Percentiles rank a stretch among this genome's conserved stretches.
These are phyloP conservation scores for Notocelia uddmanniana DNA, from an alignment of 2,888 invertebrate species.

Conservation along the genomic window DNA sequence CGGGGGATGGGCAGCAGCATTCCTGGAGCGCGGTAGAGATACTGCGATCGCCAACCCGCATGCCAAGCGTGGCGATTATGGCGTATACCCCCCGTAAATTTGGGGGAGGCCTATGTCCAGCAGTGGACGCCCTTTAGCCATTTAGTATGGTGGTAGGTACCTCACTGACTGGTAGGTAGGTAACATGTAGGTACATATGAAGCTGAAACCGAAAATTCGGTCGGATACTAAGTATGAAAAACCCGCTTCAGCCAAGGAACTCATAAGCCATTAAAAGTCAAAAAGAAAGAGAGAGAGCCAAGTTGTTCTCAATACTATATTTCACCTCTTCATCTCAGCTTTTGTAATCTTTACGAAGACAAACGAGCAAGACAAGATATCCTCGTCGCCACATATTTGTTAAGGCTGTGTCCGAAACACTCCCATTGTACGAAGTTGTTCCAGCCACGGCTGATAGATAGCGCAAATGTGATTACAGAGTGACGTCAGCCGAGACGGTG, in stretches of 20 bases:
- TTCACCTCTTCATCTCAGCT: background rate
- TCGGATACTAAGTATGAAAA: too few relatives aligned
- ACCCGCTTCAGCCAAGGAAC: background rate
- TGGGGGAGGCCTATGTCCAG: too few relatives aligned
- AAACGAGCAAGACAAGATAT: slow-evolving; percentile 4
- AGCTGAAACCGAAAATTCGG: too few relatives aligned
- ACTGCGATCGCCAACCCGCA: too few relatives aligned
- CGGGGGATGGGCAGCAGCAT: too few relatives aligned
- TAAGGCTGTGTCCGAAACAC: slow-evolving; percentile 18
- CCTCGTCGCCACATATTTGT: slow-evolving; percentile 11
- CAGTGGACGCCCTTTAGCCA: too few relatives aligned
- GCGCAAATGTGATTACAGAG: slow-evolving; percentile 20
- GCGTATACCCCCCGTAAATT: too few relatives aligned
- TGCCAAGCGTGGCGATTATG: too few relatives aligned
- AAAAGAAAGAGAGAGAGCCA: background rate
- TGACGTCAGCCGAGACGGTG: slow-evolving; percentile 15
- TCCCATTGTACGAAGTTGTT: slow-evolving; percentile 10
- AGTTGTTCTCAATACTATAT: background rate
- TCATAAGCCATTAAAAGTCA: background rate
- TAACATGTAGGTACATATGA: too few relatives aligned
- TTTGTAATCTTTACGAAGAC: background rate
- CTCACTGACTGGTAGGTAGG: too few relatives aligned
- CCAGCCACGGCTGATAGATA: slow-evolving; percentile 13
- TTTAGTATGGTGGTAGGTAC: too few relatives aligned
- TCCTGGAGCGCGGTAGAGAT: too few relatives aligned